Base-by-base conservation (phyloP, 2,888 invertebrate species). In the Luperina nickerlii region DNA sequence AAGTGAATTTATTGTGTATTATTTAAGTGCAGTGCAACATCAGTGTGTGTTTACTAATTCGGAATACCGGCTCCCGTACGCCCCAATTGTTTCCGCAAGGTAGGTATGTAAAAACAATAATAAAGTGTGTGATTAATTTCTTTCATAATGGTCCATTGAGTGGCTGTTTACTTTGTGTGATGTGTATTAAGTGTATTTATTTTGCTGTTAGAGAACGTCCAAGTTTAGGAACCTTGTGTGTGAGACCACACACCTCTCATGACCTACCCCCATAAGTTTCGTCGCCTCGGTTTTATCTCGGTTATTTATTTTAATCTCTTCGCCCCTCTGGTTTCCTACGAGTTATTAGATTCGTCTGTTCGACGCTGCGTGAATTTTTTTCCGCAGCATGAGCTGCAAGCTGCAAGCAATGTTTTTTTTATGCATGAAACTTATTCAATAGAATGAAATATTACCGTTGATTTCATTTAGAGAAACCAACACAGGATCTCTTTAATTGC, bases 51-150 rank as follows among this genome's bases (percentile, higher is more conserved):
- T 92, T 92, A 92, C 86, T 84, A 85, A 91, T 90, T 92, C 89
- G 93, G 94, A 94, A 94, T 94, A 93, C 94, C 94, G 93, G 94
- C 92, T 91, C 77, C 78, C 82, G 79, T 82, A 87, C 89, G 88
- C 87, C 88, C 90, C 92, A 88, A 92, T 93, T 94, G 94, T 93
- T 95, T 94, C 93, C 89, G 88, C 87, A 92, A 95, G 96, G 95
- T 95, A 95, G 94, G 95, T 95, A 94, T 91, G 93, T 93, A 89
- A 92, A 92, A 92, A 92, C 92, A 93, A 92, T 92, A 93, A 93
- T 93, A 91, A 86, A 89, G 69, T 70, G 60, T 77, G 76, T 82
- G 85, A 87, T 88, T 88, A 87, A 88, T 77, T 84, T 83, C 73
- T 82, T 84, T 82, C 24, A 80, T 89, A 89, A 80, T 89, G 82